phyloP scores from a whole-genome alignment of 2,888 invertebrate genomes.

The Stenichneumon culpator region DNA sequence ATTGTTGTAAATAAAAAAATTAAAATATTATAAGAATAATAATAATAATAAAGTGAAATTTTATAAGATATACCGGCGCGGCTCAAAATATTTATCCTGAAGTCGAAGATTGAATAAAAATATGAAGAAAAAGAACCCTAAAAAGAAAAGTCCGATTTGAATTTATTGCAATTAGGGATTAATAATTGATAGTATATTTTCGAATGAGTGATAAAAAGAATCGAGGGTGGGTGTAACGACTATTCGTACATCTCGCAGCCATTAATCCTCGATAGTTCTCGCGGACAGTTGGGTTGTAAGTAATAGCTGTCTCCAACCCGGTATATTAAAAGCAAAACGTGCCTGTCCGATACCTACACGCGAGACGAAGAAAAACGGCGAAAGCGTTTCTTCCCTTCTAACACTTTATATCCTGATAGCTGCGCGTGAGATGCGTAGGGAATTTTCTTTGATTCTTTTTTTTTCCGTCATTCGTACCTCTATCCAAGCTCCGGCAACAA shows the following conservation, averaged over 20 bases:
- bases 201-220: neutral
- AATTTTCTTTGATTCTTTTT: slow-evolving; percentile 20
- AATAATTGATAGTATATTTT: neutral
- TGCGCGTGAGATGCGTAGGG: slow-evolving; percentile 42
- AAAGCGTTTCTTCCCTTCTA: slow-evolving; percentile 55
- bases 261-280: slow-evolving; percentile 28
- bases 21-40: neutral
- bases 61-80: neutral
- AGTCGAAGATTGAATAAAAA: neutral
- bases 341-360: slow-evolving; percentile 18
- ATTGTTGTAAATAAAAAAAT: neutral
- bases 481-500: slow-evolving; percentile 73
- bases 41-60: neutral
- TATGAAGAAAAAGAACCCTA: too few relatives aligned
- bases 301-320: slow-evolving; percentile 55
- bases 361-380: slow-evolving; percentile 43
- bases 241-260: slow-evolving; percentile 18
- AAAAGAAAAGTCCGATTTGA: neutral
- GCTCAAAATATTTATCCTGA: neutral
- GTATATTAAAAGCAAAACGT: slow-evolving; percentile 45
- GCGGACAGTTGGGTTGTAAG: slow-evolving; percentile 30
- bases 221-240: neutral
- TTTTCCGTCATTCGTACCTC: neutral
- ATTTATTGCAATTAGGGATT: neutral
- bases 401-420: slow-evolving; percentile 42